Evolutionary conservation across 2,888 invertebrate species (phyloP).

Genomic region (Tetanocera ferruginea): DNA sequence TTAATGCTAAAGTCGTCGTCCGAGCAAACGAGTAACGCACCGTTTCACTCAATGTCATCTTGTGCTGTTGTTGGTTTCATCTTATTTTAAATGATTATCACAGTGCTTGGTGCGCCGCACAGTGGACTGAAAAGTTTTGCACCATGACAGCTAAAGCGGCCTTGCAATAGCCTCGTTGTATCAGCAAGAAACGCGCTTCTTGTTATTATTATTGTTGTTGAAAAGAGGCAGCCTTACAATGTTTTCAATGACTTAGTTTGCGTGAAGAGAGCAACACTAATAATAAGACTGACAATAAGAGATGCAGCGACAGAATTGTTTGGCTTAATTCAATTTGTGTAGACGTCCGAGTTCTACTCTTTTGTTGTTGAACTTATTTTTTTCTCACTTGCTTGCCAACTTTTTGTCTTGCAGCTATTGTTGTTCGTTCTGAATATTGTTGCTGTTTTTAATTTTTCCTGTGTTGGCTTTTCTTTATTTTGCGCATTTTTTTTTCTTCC

Average conservation of each 20-base stretch:
- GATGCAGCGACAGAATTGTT: conserved; percentile 7
- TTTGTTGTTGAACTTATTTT: conserved; percentile 1
- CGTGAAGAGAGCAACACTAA: neutral
- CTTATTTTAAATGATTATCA: conserved; percentile 1
- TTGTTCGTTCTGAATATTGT: neutral
- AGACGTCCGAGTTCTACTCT: conserved; percentile 14
- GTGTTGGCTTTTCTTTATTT: neutral
- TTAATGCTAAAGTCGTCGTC: neutral
- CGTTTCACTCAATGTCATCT: neutral
- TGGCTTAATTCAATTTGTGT: conserved; percentile 36
- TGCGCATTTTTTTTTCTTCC: neutral
- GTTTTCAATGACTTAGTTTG: neutral
- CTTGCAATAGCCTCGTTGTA: too few relatives aligned
- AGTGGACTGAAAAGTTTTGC: conserved; percentile 14
- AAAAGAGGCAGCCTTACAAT: neutral
- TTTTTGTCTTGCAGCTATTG: neutral
- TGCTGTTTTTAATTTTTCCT: neutral
- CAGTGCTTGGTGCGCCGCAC: neutral
- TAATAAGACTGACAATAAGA: neutral
- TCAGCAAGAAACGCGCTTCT: too few relatives aligned
- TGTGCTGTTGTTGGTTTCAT: neutral
- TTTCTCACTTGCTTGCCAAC: neutral
- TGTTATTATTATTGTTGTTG: too few relatives aligned
- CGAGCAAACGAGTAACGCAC: neutral
- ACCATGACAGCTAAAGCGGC: neutral